Evolutionary conservation across 2,888 invertebrate genomes (phyloP).

Genomic region (Meiosimyza platycephala): DNA sequence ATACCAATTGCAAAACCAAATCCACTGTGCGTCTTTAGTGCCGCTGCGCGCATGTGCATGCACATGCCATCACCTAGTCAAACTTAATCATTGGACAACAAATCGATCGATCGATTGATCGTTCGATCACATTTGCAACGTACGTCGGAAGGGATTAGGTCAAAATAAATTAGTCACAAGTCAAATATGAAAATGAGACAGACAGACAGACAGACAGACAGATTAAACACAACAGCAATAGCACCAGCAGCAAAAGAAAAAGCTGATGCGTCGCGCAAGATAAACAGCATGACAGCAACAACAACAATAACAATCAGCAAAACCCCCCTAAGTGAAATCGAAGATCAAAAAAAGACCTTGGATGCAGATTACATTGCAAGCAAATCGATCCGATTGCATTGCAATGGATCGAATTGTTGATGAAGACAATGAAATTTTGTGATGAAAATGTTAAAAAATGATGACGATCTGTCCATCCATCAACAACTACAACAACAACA

Average conservation of each 20-base stretch:
- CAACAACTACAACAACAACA: conserved; percentile 13
- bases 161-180: conserved; percentile 44
- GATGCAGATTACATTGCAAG: conserved; percentile 41
- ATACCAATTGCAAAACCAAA: not conserved
- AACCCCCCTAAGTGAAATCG: conserved; percentile 51
- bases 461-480: not conserved
- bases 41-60: conserved; percentile 45
- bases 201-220: not conserved
- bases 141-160: conserved; percentile 59
- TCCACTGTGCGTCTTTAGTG: not conserved
- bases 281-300: conserved; percentile 1
- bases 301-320: conserved; percentile 8
- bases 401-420: conserved; percentile 1
- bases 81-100: no score
- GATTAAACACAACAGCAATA: conserved; percentile 33
- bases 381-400: conserved; percentile 19
- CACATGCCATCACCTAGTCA: no score
- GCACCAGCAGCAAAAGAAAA: conserved; percentile 24
- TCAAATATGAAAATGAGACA: conserved; percentile 6
- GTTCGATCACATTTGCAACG: conserved; percentile 25
- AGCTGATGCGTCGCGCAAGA: not conserved
- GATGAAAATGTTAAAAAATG: conserved; percentile 9
- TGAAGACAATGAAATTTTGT: not conserved
- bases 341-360: conserved; percentile 55
- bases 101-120: no score